phyloP scores from a whole-genome alignment of 2,888 invertebrate genomes.

The Drosophila greeni region DNA sequence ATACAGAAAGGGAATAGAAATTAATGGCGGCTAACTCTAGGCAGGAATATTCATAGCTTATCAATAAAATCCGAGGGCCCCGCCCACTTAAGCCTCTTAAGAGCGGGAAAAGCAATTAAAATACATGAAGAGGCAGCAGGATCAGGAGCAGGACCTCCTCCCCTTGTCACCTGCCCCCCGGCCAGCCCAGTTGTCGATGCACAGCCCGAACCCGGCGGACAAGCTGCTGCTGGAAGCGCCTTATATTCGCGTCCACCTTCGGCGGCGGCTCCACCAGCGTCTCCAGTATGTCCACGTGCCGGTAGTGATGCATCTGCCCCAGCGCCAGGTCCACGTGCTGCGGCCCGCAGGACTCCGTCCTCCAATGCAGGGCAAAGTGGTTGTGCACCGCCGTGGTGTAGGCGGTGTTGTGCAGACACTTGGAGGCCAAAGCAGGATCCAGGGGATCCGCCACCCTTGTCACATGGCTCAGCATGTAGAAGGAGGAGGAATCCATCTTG shows the following conservation, averaged over 20 bases:
- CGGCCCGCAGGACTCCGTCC: constrained; percentile 90
- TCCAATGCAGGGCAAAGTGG: constrained; percentile 91
- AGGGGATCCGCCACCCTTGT: constrained; percentile 91
- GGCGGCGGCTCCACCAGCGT: constrained; percentile 85
- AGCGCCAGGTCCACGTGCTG: constrained; percentile 87
- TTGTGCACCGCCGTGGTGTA: constrained; percentile 92
- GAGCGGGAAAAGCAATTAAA: constrained; percentile 49
- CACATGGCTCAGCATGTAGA: constrained; percentile 95
- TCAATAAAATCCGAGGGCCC: neutral
- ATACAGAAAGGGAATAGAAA: too few species aligned
- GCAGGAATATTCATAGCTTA: constrained; percentile 3
- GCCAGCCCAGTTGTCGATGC: constrained; percentile 35
- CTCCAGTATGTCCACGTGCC: constrained; percentile 87
- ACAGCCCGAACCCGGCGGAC: constrained; percentile 27
- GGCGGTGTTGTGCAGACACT: constrained; percentile 94
- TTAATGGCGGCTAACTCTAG: constrained; percentile 1
- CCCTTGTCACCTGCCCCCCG: neutral
- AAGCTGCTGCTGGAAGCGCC: constrained; percentile 50
- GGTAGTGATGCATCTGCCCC: constrained; percentile 95
- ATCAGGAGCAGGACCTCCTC: neutral
- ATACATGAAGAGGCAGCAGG: constrained; percentile 32
- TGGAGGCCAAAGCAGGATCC: constrained; percentile 90
- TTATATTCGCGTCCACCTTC: constrained; percentile 85
- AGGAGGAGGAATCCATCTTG: constrained; percentile 85
- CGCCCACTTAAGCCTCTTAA: constrained; percentile 40